Evolutionary conservation across 1,140 invertebrate species (phyloP), one percentile per base, ranked within the genome.

Genomic region (Melanaphis sacchari): DNA sequence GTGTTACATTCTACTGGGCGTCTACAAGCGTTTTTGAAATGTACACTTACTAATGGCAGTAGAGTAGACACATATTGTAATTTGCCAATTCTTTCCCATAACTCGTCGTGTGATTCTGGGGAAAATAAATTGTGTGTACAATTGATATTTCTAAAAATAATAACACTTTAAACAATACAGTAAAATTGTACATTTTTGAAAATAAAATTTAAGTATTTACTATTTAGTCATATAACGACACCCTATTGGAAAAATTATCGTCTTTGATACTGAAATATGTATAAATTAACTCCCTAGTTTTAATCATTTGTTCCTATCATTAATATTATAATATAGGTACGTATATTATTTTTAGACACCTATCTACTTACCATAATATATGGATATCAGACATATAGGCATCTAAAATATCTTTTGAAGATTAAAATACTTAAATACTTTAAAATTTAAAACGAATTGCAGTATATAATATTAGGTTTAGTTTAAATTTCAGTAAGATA

Each of bases 81-180:
- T 92, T 92, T 92, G 91, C 91, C 91, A 82, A 76, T 46, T 36
- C 38, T 92, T 92, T 92, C 38, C 91, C 91, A 92, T 92, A 66
- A 92, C 91, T 92, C 43, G 91, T 49, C 91, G 41, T 18, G 91
- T 81, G 76, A 84, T 43, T 92, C 91, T 92, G 90, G 36, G 91
- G 43, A 92, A 92, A 92, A 92, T 46, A 92, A 92, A 82, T 26
- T 84, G 66, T 49, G 90, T 52, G 76, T 84, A 92, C 22, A 92
- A 92, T 84, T 92, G 76, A 84, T 92, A 82, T 81, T 92, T 92
- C 43, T 92, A 92, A 84, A 84, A 81, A 92, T 49, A 92, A 92
- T 49, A 92, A 92, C 15, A 82, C 43, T 81, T 21, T 84, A 52
- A 84, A 84, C 31, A 88, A 52, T 49, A 88, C n/a, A 88, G 49